Base-by-base conservation (phyloP, 2,888 invertebrate genomes). In the Eudasyphora cyanicolor region DNA sequence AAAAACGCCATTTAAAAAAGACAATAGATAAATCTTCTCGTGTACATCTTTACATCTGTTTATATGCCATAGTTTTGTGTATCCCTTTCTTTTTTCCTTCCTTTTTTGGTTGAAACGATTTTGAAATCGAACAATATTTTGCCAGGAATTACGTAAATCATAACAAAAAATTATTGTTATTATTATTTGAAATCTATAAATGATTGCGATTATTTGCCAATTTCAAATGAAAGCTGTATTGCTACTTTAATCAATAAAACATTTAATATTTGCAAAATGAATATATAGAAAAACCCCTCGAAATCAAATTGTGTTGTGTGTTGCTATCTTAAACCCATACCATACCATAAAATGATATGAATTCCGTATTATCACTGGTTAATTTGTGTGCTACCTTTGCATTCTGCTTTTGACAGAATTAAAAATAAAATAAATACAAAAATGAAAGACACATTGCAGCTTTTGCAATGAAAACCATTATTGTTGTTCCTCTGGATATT, bases 121-220 rank as follows among this genome's bases (percentile, higher is more conserved):
- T 45, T 6, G n/a, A 10, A 49, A 67, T 54, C 38, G 74, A 2
- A 57, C 57, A 49, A 76, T 64, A 67, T 38, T 82, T 60, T 57
- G 6, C 45, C 45, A 76, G 67, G 73, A 76, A 76, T 81, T 84
- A 84, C 78, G 76, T 84, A 84, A 81, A 81, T 77, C 7, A 35
- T 29, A 17, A 67, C 64, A 19, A 45, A 42, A 60, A 62, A 62
- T 77, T 32, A 8, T 38, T 51, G 54, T n/a, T n/a, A n/a, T n/a
- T n/a, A n/a, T n/a, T n/a, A n/a, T n/a, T n/a, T n/a, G n/a, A 73
- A 38, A 42, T 38, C 38, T 49, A 77, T 29, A 4, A 35, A 38
- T 14, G 6, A 32, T 49, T 67, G 21, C 29, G 51, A 51, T 71
- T 51, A 24, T 62, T 78, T 62, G 12, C 45, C 51, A 38, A 57